phyloP scores from a whole-genome alignment of 2,888 invertebrate species.

The Penaeus monodon region DNA sequence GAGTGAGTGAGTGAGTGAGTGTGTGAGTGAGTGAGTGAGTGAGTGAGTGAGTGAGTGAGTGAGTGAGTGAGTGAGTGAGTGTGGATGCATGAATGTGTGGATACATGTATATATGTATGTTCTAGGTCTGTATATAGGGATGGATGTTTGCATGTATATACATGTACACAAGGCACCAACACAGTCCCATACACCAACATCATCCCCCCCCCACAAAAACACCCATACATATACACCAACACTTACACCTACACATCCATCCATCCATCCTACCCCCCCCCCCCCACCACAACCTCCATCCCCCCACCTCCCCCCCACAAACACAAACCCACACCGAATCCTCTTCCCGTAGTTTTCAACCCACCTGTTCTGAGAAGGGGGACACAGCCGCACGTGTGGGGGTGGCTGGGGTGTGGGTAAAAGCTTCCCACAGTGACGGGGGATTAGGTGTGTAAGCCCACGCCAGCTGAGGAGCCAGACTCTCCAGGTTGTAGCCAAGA shows the following conservation, averaged over 20 bases:
- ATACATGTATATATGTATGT: too few relatives aligned
- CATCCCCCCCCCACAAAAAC: neutral
- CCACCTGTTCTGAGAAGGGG: slow-evolving; percentile 50
- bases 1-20: too few relatives aligned
- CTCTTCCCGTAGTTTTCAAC: neutral
- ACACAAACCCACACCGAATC: neutral
- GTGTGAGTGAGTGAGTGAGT: neutral
- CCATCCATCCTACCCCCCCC: too few relatives aligned
- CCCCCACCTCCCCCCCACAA: neutral
- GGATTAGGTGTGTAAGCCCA: slow-evolving; percentile 42
- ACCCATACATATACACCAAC: too few relatives aligned
- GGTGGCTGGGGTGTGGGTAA: slow-evolving; percentile 38
- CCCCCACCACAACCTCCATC: neutral
- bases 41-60: neutral
- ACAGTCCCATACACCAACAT: too few relatives aligned
- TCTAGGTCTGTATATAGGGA: too few relatives aligned
- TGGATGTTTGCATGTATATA: neutral
- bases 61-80: too few relatives aligned
- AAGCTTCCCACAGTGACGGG: slow-evolving; percentile 56
- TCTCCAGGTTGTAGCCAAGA: slow-evolving; percentile 87
- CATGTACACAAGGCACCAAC: neutral
- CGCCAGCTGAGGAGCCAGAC: slow-evolving; percentile 87
- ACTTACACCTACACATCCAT: too few relatives aligned
- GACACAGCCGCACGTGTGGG: slow-evolving; percentile 35
- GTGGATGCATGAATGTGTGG: too few relatives aligned